Evolutionary conservation across 2,888 invertebrate species (phyloP), one percentile per base, ranked within the genome.

Genomic region (Agrotis ipsilon): DNA sequence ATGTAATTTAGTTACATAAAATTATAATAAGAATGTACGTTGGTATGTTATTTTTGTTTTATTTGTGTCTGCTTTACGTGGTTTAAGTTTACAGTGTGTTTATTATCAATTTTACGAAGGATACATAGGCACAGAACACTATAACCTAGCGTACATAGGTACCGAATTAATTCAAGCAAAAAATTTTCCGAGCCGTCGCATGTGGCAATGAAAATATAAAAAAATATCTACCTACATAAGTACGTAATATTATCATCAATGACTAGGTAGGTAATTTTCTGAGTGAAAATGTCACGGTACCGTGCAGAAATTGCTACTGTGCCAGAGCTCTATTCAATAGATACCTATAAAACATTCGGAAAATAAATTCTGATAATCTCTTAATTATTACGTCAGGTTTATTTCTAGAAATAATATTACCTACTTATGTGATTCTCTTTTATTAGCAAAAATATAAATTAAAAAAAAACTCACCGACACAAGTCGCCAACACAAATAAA

Each of bases 381-480:
- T 32, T 11, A 32, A 58, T 48, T 43, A 6, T 11, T 18, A 7
- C 32, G 32, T 11, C 11, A 39, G 7, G 1, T 24, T 66, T 24
- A 24, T 5, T 3, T 21, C 6, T 1, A n/a, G 59, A 32, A 19
- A 24, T n/a, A 24, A 0, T 16, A 43, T 49, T 14, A n/a, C n/a
- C n/a, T n/a, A n/a, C n/a, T n/a, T n/a, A 6, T 18, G 18, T 3
- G 2, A 46, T 39, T 11, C 11, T 39, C 1, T 32, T 13, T 32
- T 13, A 52, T 2, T 14, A 18, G 13, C 39, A 3, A 19, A 51
- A 51, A 57, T 66, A 63, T 16, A 16, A 45, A 13, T 14, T 45
- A 32, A 52, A 69, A 63, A 78, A 67, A 65, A 70, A 94, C 95
- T 95, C 86, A 95, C 95, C 94, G 78, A 92, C 90, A 85, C 87